Percentiles rank a stretch among this genome's conserved stretches.
These are phyloP conservation scores for Volucella inanis DNA, from an alignment of 2,888 invertebrate genomes.

Conservation along the genomic window DNA sequence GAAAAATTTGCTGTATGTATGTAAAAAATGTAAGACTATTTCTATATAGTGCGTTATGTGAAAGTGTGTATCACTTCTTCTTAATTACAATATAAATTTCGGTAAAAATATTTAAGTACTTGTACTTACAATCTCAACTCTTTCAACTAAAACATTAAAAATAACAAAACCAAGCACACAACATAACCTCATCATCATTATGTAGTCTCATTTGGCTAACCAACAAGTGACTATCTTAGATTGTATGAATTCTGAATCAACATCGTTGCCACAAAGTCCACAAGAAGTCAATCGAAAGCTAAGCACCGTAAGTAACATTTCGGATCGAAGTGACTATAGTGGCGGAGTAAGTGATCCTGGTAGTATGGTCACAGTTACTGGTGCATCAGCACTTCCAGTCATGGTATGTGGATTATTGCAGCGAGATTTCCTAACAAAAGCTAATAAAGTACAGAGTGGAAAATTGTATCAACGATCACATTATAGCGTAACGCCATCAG, in stretches of 20 bases:
- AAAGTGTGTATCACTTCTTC: too few relatives aligned
- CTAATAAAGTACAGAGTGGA: conserved; percentile 36
- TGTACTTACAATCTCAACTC: conserved; percentile 1
- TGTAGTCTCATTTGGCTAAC: conserved; percentile 50
- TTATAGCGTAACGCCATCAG: conserved; percentile 73
- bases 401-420: conserved; percentile 84
- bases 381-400: conserved; percentile 83
- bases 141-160: conserved; percentile 1
- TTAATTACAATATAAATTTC: background rate
- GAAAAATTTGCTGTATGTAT: too few relatives aligned
- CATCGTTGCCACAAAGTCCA: conserved; percentile 67
- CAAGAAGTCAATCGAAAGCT: conserved; percentile 58
- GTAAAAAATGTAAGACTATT: too few relatives aligned
- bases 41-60: too few relatives aligned
- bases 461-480: conserved; percentile 74
- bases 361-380: conserved; percentile 78
- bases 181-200: conserved; percentile 38
- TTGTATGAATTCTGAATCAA: conserved; percentile 54
- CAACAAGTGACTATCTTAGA: conserved; percentile 40
- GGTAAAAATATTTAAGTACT: background rate
- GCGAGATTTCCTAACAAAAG: conserved; percentile 78
- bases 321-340: conserved; percentile 61
- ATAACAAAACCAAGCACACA: conserved; percentile 4
- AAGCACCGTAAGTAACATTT: conserved; percentile 63
- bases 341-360: conserved; percentile 49